phyloP scores from a whole-genome alignment of 2,888 invertebrate genomes.

The Philaethria dido region DNA sequence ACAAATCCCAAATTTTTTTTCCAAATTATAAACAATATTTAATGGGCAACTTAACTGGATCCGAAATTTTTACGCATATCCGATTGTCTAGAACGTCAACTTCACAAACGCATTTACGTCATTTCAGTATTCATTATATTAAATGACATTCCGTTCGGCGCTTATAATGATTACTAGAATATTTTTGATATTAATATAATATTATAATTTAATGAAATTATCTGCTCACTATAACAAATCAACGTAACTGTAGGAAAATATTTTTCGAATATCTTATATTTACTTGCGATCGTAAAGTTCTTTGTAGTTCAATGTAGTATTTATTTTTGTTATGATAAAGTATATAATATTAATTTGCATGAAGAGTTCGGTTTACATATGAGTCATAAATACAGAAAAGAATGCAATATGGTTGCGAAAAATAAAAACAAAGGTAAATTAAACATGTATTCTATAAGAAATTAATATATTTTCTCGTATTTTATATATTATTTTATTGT shows the following conservation, averaged over 20 bases:
- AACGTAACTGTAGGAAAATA: no score
- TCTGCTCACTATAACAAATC: background rate
- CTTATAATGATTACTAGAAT: background rate
- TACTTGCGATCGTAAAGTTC: background rate
- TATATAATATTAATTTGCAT: conserved; percentile 8
- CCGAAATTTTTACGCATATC: background rate
- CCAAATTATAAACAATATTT: background rate
- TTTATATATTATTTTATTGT: background rate
- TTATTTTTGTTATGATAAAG: conserved; percentile 3
- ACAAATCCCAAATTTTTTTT: background rate
- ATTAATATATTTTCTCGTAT: background rate
- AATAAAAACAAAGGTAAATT: conserved; percentile 61
- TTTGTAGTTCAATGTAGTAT: conserved; percentile 4
- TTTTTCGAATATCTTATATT: background rate
- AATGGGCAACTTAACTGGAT: background rate
- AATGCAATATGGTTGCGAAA: conserved; percentile 67
- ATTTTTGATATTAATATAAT: background rate
- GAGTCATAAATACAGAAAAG: conserved; percentile 52
- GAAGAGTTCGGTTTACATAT: conserved; percentile 47
- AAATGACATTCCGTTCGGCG: background rate
- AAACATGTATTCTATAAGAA: background rate
- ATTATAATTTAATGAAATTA: background rate
- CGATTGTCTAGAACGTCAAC: conserved; percentile 1
- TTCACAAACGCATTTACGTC: background rate
- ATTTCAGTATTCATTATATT: background rate